Conservation (phyloP, 2,797 vertebrate genomes). For the Orestias chungarensis region DNA sequence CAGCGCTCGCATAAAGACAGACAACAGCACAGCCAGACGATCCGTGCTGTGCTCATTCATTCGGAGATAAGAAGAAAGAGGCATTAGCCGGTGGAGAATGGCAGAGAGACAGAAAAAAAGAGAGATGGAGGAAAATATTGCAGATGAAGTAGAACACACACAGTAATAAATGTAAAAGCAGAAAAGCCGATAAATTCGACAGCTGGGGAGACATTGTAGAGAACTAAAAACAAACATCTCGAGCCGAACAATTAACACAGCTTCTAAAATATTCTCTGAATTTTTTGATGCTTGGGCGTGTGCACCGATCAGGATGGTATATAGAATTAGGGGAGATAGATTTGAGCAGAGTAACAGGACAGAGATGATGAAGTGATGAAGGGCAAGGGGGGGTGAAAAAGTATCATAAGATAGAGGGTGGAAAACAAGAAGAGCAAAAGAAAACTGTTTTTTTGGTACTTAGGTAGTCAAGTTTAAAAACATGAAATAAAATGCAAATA, state of each 20-base stretch:
- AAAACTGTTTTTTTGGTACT: neutral
- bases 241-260: slow-evolving; percentile 17
- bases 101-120: neutral
- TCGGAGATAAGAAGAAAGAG: slow-evolving; percentile 57
- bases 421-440: no score
- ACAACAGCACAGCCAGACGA: slow-evolving; percentile 21
- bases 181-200: slow-evolving; percentile 56
- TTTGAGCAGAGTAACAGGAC: neutral
- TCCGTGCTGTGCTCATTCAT: slow-evolving; percentile 56
- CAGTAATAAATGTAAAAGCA: slow-evolving; percentile 70
- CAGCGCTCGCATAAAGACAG: slow-evolving; percentile 6
- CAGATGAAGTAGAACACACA: slow-evolving; percentile 28
- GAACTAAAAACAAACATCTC: slow-evolving; percentile 1
- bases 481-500: no score
- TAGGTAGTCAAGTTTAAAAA: no score
- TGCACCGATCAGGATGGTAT: slow-evolving; percentile 13
- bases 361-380: slow-evolving; percentile 15
- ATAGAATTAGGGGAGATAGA: no score
- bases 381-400: neutral
- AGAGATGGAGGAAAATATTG: slow-evolving; percentile 33
- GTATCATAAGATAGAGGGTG: neutral
- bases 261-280: slow-evolving; percentile 14
- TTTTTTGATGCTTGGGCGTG: slow-evolving; percentile 12
- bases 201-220: slow-evolving; percentile 28
- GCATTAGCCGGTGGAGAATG: slow-evolving; percentile 46